Evolutionary conservation across 2,888 invertebrate genomes (phyloP).

Genomic region (Meta bourneti): DNA sequence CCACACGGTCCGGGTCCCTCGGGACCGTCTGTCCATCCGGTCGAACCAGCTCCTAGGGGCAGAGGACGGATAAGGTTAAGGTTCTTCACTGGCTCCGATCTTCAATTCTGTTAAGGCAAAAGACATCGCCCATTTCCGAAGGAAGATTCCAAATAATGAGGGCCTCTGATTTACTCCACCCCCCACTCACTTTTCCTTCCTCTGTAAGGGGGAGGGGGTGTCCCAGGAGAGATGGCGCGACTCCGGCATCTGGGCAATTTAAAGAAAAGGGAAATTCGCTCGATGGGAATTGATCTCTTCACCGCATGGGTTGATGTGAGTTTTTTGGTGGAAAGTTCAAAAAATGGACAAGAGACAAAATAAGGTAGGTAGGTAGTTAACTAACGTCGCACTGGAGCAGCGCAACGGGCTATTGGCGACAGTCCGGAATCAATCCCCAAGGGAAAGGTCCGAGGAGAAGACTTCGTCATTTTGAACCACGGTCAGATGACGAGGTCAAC

Average conservation of each 20-base stretch:
- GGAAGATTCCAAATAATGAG: slow-evolving; percentile 69
- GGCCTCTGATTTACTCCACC: slow-evolving; percentile 50
- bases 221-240: neutral
- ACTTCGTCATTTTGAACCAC: too few relatives aligned
- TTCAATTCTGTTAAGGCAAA: slow-evolving; percentile 49
- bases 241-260: neutral
- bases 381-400: too few relatives aligned
- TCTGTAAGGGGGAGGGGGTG: neutral
- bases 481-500: too few relatives aligned
- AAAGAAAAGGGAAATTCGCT: slow-evolving; percentile 4
- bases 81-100: neutral
- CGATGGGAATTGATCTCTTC: slow-evolving; percentile 42
- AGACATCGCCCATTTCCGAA: slow-evolving; percentile 53
- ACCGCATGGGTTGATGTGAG: too few relatives aligned
- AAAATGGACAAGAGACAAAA: too few relatives aligned
- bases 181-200: neutral
- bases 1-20: neutral
- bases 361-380: too few relatives aligned
- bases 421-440: too few relatives aligned
- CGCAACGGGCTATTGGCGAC: too few relatives aligned
- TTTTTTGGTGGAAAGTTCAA: too few relatives aligned
- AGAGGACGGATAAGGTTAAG: neutral
- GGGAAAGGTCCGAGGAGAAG: too few relatives aligned
- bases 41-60: slow-evolving; percentile 12
- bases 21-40: slow-evolving; percentile 21